A percentile compares a stretch with the other conserved stretches of the same genome.
phyloP scores from a whole-genome alignment of 1,140 invertebrate genomes.

The Teleogryllus occipitalis region DNA sequence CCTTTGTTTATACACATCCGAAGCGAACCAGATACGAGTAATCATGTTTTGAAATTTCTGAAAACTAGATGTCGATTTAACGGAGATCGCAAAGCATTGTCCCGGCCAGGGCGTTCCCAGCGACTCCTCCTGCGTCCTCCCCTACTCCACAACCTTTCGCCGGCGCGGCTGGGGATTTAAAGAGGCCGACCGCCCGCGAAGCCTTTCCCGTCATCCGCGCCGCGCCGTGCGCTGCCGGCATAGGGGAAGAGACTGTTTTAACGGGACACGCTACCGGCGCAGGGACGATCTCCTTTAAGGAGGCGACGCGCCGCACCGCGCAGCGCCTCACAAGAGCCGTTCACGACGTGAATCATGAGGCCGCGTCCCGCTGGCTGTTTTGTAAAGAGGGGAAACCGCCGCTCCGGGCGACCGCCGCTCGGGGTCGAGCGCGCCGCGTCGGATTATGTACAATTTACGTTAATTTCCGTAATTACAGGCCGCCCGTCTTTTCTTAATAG shows the following conservation, averaged over 20 bases:
- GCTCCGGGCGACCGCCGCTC: no score
- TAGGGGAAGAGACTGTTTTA: not conserved
- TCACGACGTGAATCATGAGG: not conserved
- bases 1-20: no score
- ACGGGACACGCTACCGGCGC: not conserved
- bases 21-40: no score
- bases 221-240: not conserved
- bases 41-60: no score
- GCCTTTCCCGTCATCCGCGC: not conserved
- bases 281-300: not conserved
- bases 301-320: not conserved
- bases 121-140: not conserved
- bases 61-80: no score
- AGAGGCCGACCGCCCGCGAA: not conserved
- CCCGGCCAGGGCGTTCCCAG: no score
- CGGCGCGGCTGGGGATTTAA: not conserved
- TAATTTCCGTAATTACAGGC: not conserved
- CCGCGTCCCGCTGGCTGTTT: not conserved
- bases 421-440: not conserved
- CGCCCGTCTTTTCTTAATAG: not conserved
- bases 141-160: not conserved
- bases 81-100: no score
- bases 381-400: not conserved
- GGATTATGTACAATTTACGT: slow-evolving; percentile 1
- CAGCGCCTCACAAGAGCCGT: not conserved